Evolutionary conservation across 2,888 invertebrate genomes (phyloP), one percentile per base, ranked within the genome.

Genomic region (Acrobeloides nanus): DNA sequence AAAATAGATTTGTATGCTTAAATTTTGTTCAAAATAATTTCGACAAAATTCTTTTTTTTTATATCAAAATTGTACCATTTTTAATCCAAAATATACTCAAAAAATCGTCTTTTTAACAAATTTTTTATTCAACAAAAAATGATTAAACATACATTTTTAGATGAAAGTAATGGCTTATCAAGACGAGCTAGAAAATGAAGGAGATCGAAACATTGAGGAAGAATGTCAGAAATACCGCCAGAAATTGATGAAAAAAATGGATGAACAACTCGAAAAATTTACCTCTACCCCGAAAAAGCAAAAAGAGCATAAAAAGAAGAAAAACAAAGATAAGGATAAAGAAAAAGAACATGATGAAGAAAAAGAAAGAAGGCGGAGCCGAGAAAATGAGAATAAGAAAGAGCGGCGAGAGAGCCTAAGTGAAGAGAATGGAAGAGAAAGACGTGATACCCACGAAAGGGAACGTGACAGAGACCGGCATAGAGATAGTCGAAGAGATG

Each of bases 161-260:
- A 57, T 68, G 21, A 61, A 68, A 43, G 66, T 65, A 15, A 47
- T 70, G 41, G 44, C 59, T n/a, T 54, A 62, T 40, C 59, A 66
- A 44, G 70, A 70, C 41, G 66, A 70, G 38, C 39, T 71, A 35
- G 70, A 70, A 40, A 48, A 53, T 18, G 61, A 61, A 4, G 37
- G 53, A 8, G 58, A 55, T 20, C 49, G 55, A 3, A 55, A 64
- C 34, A 51, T 62, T 12, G 53, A 58, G 12, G 41, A 51, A 37
- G 56, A 64, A 34, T 46, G 66, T 25, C 38, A 46, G 6, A 50
- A 58, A 4, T 58, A 55, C 32, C 45, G 62, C 17, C 31, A 53
- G 21, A 52, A 61, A 29, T 48, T 62, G 15, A 41, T 53, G 7
- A 47, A 49, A 29, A 46, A 52, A 18, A 47, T 53, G 49, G 54